Evolutionary conservation across 2,888 invertebrate species (phyloP), one percentile per base, ranked within the genome.

Genomic region (Morpho helenor): DNA sequence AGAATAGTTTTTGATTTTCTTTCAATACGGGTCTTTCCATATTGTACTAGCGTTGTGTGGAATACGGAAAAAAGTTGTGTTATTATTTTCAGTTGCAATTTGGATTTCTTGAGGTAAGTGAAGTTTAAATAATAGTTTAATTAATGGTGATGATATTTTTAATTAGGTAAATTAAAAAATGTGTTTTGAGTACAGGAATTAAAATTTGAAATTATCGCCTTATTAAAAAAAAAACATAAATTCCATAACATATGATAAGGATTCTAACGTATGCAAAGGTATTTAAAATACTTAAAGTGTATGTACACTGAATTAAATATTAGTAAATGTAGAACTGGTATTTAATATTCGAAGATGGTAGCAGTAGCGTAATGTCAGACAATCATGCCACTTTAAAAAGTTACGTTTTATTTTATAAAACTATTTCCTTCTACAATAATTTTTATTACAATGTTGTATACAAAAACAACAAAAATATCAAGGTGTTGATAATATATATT

Each of bases 1-100:
- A 82, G 82, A 90, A 86, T 77, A 81, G 82, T 73, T 78, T 78
- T 74, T 73, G 76, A 78, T 76, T 78, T 75, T 76, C 77, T 77
- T 77, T 73, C 67, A 68, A 72, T 69, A 79, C 74, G 73, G 84
- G 84, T 84, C 74, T 76, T 79, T 75, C 62, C 62, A 68, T 70
- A 74, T 45, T 75, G 69, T 77, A 76, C 80, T 82, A 82, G 74
- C 76, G 75, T 74, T 73, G 72, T 72, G 76, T 77, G 76, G 78
- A 74, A 65, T 58, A 71, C 63, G 68, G 70, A 75, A 74, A 64
- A 31, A 31, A 73, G 16, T 59, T 47, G 48, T 62, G 63, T 73
- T 82, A 77, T 72, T 69, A 66, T 69, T 72, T 40, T 22, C 67
- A 66, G 71, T 69, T 40, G 10, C 67, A 66, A 71, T 69, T 72